Evolutionary conservation across 2,113 vertebrate species (phyloP), one percentile per base, ranked within the genome.

Genomic region (Galbula dea): DNA sequence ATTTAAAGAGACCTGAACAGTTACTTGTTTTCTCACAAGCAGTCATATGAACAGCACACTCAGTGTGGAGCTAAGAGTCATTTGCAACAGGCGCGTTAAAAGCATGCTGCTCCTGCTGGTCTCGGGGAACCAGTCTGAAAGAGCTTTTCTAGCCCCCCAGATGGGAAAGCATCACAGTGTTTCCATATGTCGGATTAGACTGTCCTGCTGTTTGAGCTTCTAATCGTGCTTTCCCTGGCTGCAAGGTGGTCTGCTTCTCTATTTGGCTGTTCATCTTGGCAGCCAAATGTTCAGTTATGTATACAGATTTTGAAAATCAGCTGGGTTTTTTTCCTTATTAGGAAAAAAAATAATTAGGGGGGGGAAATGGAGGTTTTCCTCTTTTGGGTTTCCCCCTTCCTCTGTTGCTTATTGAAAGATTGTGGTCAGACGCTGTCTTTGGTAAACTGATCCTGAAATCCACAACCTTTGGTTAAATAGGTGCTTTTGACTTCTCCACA

Each of bases 241-340:
- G 46, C 20, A 43, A 66, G 48, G 51, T 46, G 29, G 32, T 69
- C 41, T 77, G 39, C 26, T 66, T 32, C 52, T 86, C 26, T 62
- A 16, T 20, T n/a, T 46, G 22, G 2, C 32, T 37, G 12, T 46
- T 91, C 32, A 17, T 27, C 8, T 45, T 0, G 0, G 26, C 27
- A 69, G 30, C 30, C 36, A 57, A 77, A 36, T 9, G 18, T 57
- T 18, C 36, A 54, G 23, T 12, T 68, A 22, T 15, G 63, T 27
- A 45, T 65, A 39, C n/a, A 48, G 20, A 62, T 49, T 80, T 77
- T 7, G 12, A 15, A 63, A 74, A 58, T 52, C 39, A 83, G 9
- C 9, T 74, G 29, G 0, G 6, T 24, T 37, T 36, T 43, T 73
- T 78, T 26, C 13, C n/a, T 65, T 63, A 34, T 29, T 57, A 37